Conservation (phyloP, 1,140 invertebrate genomes). For the Thaumatotibia leucotreta region DNA sequence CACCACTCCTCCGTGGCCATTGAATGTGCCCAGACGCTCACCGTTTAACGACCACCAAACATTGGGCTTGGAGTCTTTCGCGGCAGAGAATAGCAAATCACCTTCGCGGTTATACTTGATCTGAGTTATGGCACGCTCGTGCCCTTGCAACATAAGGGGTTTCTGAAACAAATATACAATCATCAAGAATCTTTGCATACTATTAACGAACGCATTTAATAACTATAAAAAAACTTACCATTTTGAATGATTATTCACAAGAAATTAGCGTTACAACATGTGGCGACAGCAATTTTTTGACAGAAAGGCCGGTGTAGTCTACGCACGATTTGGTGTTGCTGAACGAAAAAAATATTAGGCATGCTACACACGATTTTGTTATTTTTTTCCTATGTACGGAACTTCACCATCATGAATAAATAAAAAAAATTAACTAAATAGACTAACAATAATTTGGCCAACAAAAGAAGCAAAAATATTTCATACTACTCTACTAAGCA, state of each 20-base stretch:
- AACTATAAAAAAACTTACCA: slow-evolving; percentile 12
- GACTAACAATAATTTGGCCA: no score
- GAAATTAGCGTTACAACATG: slow-evolving; percentile 15
- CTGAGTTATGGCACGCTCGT: slow-evolving; percentile 98
- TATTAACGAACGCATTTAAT: background rate
- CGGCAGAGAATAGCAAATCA: slow-evolving; percentile 97
- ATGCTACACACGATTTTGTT: background rate
- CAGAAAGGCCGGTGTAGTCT: slow-evolving; percentile 21
- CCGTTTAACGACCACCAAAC: slow-evolving; percentile 99
- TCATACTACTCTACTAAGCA: no score
- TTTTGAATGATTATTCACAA: slow-evolving; percentile 18
- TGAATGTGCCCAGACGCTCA: slow-evolving; percentile 96
- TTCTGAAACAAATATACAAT: slow-evolving; percentile 79
- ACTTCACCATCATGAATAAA: no score
- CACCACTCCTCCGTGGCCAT: slow-evolving; percentile 97
- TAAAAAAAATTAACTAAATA: no score
- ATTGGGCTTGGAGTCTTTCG: slow-evolving; percentile 97
- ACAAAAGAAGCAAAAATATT: no score
- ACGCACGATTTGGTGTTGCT: slow-evolving; percentile 1
- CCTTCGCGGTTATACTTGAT: slow-evolving; percentile 99
- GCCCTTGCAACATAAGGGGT: slow-evolving; percentile 97
- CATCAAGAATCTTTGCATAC: background rate
- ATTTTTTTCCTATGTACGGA: no score
- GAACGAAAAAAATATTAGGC: background rate
- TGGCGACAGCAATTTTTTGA: slow-evolving; percentile 34